Evolutionary conservation across 2,113 vertebrate species (phyloP), one percentile per base, ranked within the genome.

Genomic region (Calyptommatus sinebrachiatus): DNA sequence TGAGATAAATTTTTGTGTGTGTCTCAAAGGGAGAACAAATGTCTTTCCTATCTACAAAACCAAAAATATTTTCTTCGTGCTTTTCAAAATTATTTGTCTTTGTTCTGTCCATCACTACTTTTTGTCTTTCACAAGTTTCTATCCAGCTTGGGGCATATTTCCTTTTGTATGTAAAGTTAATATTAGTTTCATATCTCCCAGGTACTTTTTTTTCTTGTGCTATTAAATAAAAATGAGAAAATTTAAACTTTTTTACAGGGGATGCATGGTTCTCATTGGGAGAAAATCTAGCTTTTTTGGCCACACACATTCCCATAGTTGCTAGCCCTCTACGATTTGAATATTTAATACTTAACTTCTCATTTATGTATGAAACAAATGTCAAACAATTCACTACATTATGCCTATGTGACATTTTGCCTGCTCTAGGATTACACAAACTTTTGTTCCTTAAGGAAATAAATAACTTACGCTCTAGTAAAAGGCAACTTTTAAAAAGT

Each of bases 1-100:
- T 87, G 73, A 96, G 90, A 12, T 86, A 90, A 87, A 94, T 92
- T 92, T 94, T 96, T 92, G 95, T 82, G 50, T 94, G 92, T 12
- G 76, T 94, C 85, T 96, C 94, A 91, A 95, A 94, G 48, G 86
- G 18, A 86, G 89, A 77, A 77, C 77, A 85, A 57, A 1, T 35
- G 2, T 9, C 62, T 79, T 88, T 90, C 88, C 90, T 76, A 78
- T 78, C 45, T 83, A 71, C 18, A 72, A 76, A 78, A 71, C 5
- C 11, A 29, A 68, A 53, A 28, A 1, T 86, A 81, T 31, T 83
- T 57, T 22, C 79, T 83, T 86, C 82, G 1, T 79, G 20, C 1
- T 48, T 20, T 80, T 88, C n/a, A 63, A 74, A 67, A 67, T 46
- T 73, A 70, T 46, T 1, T 73, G 21, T 8, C n/a, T 70, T 35